Evolutionary conservation across 2,113 vertebrate species (phyloP).

Genomic region (Ceyx melanurus): DNA sequence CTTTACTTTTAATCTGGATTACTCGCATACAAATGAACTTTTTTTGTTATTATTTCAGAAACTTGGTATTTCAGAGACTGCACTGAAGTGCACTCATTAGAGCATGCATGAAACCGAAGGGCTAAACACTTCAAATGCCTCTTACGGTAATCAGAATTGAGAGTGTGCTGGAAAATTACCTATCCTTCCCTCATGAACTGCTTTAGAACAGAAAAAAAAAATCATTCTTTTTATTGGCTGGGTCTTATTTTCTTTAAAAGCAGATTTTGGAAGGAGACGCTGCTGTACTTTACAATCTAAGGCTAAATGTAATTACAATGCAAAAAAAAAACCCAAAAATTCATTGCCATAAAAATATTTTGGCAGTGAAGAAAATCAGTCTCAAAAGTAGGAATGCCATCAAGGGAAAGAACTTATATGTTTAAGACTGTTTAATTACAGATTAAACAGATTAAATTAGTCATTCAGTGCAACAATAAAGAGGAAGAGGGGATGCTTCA

Average conservation of each 20-base stretch:
- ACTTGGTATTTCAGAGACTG: neutral
- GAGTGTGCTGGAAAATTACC: neutral
- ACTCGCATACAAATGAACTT: neutral
- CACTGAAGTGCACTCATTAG: neutral
- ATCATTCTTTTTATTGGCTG: neutral
- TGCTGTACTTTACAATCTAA: neutral
- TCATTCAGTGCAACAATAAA: neutral
- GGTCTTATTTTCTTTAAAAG: conserved; percentile 1
- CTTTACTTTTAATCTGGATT: neutral
- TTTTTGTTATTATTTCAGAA: neutral
- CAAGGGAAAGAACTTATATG: neutral
- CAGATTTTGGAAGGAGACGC: neutral
- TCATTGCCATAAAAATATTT: neutral
- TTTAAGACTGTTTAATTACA: conserved; percentile 26
- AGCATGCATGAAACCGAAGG: neutral
- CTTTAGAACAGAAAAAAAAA: neutral
- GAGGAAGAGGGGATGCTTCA: neutral
- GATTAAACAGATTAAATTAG: conserved; percentile 4
- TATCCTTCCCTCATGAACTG: neutral
- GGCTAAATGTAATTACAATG: neutral
- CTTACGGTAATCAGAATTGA: neutral
- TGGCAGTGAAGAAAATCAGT: neutral
- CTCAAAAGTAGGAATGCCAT: neutral
- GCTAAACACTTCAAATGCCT: neutral
- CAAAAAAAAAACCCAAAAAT: neutral